Evolutionary conservation across 2,888 invertebrate genomes (phyloP), one percentile per base, ranked within the genome.

Genomic region (Rhimphoctona megacephalus): DNA sequence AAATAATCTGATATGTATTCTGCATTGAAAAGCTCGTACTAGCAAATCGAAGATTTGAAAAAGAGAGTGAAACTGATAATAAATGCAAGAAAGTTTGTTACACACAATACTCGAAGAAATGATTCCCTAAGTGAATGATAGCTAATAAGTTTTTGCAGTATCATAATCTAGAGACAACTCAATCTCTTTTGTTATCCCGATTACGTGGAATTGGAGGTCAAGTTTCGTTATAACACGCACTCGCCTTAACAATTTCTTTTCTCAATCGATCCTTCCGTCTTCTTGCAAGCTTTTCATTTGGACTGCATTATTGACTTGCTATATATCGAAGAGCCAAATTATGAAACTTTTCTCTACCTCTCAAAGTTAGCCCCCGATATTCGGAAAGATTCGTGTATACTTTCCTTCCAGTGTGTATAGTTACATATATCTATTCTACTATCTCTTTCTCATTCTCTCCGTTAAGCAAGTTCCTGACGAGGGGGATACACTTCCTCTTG

Each of bases 391-490:
- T 61, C 30, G n/a, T 54, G 73, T 69, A 81, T 81, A 78, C 78
- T 74, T 81, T 79, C 46, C 39, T 70, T 39, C 36, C 49, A n/a
- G 78, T 79, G 46, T 69, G 25, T 81, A 69, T 61, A 78, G 54
- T 70, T 64, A 25, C 61, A 72, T 36, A 39, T 49, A 46, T 25
- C 46, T n/a, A 2, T 52, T 69, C 22, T 46, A 36, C 49, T 36
- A 49, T 49, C 83, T 67, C 73, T 57, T 25, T 73, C 79, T 69
- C 80, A 52, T 52, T 73, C 57, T 78, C 66, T 69, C 25, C 70
- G 74, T 81, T 86, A 81, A 74, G 73, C 74, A 81, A 86, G 84
- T 86, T 84, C 74, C 86, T 81, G 78, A 84, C 78, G 84, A 86
- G 78, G 66, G 54, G 73, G 77, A 77, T 77, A 77, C 81, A 86